phyloP scores from a whole-genome alignment of 2,113 vertebrate genomes.

The Petaurus breviceps region DNA sequence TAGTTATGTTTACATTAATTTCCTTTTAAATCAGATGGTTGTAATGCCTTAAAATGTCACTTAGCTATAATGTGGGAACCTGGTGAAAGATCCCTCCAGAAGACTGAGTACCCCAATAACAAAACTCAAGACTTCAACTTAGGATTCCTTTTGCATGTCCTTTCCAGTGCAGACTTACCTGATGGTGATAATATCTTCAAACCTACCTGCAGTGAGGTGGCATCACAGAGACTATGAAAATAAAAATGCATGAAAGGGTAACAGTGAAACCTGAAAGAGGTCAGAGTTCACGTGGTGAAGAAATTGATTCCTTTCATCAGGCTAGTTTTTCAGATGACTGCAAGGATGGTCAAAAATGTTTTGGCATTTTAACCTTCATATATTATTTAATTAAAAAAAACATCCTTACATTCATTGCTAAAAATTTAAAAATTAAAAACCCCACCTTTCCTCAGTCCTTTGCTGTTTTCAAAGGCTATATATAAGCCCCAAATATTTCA shows the following conservation, averaged over 20 bases:
- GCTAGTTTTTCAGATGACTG: slow-evolving; percentile 54
- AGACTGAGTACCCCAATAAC: neutral
- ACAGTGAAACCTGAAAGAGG: slow-evolving; percentile 36
- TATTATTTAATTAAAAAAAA: slow-evolving; percentile 70
- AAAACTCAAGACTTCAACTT: neutral
- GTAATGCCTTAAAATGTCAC: neutral
- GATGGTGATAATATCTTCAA: slow-evolving; percentile 35
- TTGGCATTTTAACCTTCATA: slow-evolving; percentile 66
- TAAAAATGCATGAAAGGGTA: slow-evolving; percentile 31
- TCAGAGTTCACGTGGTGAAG: slow-evolving; percentile 29
- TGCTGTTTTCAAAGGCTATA: slow-evolving; percentile 11
- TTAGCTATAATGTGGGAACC: neutral
- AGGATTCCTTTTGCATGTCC: neutral
- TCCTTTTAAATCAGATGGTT: neutral
- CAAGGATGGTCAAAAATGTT: neutral
- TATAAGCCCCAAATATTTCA: slow-evolving; percentile 37
- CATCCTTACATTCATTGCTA: slow-evolving; percentile 40
- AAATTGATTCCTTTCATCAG: slow-evolving; percentile 20
- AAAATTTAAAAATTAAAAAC: neutral
- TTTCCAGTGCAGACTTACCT: slow-evolving; percentile 69
- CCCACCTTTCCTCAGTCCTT: slow-evolving; percentile 1
- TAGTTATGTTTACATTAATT: neutral
- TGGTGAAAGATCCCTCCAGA: neutral
- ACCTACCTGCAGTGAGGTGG: slow-evolving; percentile 67
- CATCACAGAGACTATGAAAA: slow-evolving; percentile 53